Percentiles rank a stretch among this genome's conserved stretches.
These are phyloP conservation scores for Pipra filicauda DNA, from an alignment of 2,113 vertebrate genomes.

Conservation along the genomic window DNA sequence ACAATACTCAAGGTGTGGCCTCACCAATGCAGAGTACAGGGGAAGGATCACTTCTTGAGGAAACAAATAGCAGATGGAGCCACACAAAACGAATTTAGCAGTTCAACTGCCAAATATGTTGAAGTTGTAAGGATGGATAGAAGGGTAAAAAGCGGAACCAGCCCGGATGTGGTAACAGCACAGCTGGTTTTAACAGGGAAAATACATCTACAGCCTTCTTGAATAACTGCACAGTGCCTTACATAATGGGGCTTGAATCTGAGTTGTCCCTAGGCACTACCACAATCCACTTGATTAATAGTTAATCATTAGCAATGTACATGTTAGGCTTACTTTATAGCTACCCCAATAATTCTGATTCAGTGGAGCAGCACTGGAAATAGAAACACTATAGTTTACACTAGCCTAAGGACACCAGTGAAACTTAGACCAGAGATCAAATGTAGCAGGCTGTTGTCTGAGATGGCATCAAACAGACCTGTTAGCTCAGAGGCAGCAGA, in stretches of 20 bases:
- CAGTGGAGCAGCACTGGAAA: not conserved
- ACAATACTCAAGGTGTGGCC: no score
- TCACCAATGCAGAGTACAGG: no score
- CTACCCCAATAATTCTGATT: not conserved
- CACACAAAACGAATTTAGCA: not conserved
- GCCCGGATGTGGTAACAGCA: not conserved
- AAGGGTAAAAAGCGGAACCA: not conserved
- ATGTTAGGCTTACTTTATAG: not conserved
- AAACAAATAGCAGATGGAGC: not conserved
- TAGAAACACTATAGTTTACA: not conserved
- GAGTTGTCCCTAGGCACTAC: not conserved
- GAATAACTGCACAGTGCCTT: not conserved
- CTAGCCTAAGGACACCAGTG: not conserved
- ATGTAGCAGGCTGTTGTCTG: not conserved
- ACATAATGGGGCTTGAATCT: not conserved
- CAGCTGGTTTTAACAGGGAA: not conserved
- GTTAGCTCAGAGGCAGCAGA: not conserved
- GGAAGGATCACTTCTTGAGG: no score
- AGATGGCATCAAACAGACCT: not conserved
- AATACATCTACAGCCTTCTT: not conserved
- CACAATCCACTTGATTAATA: slow-evolving; percentile 24
- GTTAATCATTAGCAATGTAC: slow-evolving; percentile 4
- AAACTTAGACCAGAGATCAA: not conserved
- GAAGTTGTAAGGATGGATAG: not conserved
- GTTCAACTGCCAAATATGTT: not conserved